phyloP scores from a whole-genome alignment of 2,888 invertebrate species.

The Tinea pellionella region DNA sequence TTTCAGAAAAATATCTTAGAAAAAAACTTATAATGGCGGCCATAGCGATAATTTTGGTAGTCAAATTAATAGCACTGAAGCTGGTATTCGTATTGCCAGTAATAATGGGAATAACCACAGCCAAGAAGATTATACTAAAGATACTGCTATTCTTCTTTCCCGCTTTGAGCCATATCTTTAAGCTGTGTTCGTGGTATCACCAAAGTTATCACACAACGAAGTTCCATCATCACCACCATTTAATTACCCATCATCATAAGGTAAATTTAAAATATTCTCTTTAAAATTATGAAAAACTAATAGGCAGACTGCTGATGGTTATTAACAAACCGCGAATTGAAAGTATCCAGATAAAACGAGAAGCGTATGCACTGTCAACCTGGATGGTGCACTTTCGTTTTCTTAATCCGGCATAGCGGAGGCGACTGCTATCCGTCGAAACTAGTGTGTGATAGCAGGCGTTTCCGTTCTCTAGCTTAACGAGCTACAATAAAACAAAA shows the following conservation, averaged over 20 bases:
- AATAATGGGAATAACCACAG: conserved; percentile 82
- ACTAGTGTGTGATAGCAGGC: too few species aligned
- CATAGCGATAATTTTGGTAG: conserved; percentile 78
- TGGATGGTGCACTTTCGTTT: too few species aligned
- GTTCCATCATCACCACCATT: conserved; percentile 84
- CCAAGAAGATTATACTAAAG: conserved; percentile 86
- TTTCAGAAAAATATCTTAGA: conserved; percentile 79
- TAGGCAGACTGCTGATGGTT: too few species aligned
- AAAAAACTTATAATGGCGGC: conserved; percentile 80
- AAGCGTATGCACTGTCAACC: too few species aligned
- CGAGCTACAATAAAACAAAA: too few species aligned
- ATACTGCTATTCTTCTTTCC: conserved; percentile 85
- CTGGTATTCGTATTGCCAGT: conserved; percentile 83
- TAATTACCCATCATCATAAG: conserved; percentile 81
- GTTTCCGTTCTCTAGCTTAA: too few species aligned
- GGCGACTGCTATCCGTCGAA: too few species aligned
- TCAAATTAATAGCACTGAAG: conserved; percentile 84
- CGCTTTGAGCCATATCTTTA: conserved; percentile 84
- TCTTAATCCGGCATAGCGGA: too few species aligned
- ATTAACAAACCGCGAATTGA: too few species aligned
- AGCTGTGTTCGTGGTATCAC: conserved; percentile 86
- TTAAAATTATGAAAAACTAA: conserved; percentile 21
- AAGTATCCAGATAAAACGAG: too few species aligned
- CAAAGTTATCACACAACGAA: conserved; percentile 78
- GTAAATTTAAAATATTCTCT: conserved; percentile 25